Base-by-base conservation (phyloP, 2,797 vertebrate genomes). In the Tinamus major region DNA sequence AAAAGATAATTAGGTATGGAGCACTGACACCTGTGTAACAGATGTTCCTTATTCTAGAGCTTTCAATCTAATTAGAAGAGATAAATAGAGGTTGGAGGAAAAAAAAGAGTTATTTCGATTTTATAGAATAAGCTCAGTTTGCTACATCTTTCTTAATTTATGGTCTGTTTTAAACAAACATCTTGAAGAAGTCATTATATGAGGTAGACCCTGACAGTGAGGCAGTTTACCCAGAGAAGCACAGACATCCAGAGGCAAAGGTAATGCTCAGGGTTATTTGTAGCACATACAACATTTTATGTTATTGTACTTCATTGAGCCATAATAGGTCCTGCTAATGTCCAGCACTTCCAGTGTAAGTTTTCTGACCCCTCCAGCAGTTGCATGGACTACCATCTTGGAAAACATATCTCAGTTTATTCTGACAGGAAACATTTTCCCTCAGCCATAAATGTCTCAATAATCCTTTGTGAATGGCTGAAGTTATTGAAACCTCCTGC, bases 401-500 rank as follows among this genome's bases (percentile, higher is more conserved):
- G 58, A 91, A 97, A 97, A 93, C 8, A 78, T 89, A 91, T 86
- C 84, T 93, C 61, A 83, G 65, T 72, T 97, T 70, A 89, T 94
- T 97, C 96, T 96, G 85, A 91, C 7, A 5, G 48, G 39, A 33
- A 96, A 88, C 8, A 49, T 93, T 96, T 96, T 78, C 77, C 48
- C 75, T 94, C 49, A 37, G 59, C 93, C 93, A 94, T 90, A 97
- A 96, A 96, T 71, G 94, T 88, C 83, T 93, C 94, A 93, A 90
- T 95, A 97, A 94, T 92, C 63, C 37, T 87, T 91, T 85, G 49
- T 95, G 89, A 96, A 93, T 77, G 69, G 65, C 53, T 90, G 62
- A 94, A 95, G 76, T 93, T 97, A 97, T 93, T 96, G 94, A 95
- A 97, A 96, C 61, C 44, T 96, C 72, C 67, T 86, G 56, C 41